These are phyloP conservation scores for Limenitis camilla DNA, from an alignment of 2,888 invertebrate species.

Conservation along the genomic window DNA sequence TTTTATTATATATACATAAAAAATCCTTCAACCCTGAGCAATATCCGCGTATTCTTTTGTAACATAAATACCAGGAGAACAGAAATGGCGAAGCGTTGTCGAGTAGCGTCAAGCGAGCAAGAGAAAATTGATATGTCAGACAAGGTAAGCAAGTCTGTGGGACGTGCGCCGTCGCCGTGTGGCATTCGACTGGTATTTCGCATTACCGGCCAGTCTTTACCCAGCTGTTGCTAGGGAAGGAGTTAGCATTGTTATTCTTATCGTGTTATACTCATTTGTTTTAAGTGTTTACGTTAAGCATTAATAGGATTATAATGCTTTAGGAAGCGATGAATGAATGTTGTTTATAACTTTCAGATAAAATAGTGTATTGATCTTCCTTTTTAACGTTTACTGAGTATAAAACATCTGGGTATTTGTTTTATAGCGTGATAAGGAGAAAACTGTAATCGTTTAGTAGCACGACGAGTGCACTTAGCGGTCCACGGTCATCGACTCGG, in stretches of 20 bases:
- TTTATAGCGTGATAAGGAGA: conserved; percentile 3
- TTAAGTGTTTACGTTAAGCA: conserved; percentile 5
- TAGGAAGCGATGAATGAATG: not conserved
- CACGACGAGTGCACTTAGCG: conserved; percentile 36
- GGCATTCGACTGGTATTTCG: conserved; percentile 16
- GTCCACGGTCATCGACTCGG: conserved; percentile 61
- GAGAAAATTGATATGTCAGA: conserved; percentile 61
- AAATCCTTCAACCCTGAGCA: conserved; percentile 27
- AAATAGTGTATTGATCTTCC: too few relatives aligned
- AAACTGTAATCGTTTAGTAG: conserved; percentile 16
- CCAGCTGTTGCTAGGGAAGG: conserved; percentile 26
- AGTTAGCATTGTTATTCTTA: conserved; percentile 23
- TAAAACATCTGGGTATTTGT: too few relatives aligned
- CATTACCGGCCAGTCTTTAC: conserved; percentile 24
- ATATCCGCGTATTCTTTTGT: conserved; percentile 68
- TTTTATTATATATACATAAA: conserved; percentile 13
- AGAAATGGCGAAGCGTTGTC: conserved; percentile 38
- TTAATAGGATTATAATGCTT: conserved; percentile 3
- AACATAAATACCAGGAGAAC: conserved; percentile 65
- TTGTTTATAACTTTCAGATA: too few relatives aligned
- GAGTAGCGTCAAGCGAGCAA: conserved; percentile 43
- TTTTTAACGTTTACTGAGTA: too few relatives aligned
- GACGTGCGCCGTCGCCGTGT: conserved; percentile 26
- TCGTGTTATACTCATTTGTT: not conserved
- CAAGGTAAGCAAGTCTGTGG: conserved; percentile 60